Conservation (phyloP, 64 coral and sea anemone species). For the Dendronephthya gigantea region DNA sequence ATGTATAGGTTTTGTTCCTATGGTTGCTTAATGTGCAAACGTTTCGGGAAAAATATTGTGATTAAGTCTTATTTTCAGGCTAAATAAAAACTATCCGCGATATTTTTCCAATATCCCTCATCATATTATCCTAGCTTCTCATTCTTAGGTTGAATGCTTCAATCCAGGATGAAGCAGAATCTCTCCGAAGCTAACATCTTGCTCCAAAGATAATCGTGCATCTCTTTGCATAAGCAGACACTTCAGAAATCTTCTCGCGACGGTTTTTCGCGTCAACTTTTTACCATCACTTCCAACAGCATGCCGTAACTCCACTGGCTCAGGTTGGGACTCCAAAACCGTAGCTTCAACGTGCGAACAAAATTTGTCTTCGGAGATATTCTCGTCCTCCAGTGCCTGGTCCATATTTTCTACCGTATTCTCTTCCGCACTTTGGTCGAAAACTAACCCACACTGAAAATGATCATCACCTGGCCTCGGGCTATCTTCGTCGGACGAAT, state of each 20-base stretch:
- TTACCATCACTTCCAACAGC: not conserved
- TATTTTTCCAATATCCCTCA: not conserved
- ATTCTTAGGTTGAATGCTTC: not conserved
- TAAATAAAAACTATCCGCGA: too few relatives aligned
- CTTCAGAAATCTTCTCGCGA: not conserved
- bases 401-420: not conserved
- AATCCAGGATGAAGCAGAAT: not conserved
- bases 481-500: not conserved
- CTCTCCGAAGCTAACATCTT: not conserved
- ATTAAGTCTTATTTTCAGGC: too few relatives aligned
- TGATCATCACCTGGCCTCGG: not conserved
- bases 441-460: not conserved
- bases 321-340: not conserved
- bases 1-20: too few relatives aligned
- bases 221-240: conserved; percentile 7
- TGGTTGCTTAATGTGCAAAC: too few relatives aligned
- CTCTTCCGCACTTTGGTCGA: not conserved
- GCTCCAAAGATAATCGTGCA: not conserved
- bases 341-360: not conserved
- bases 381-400: not conserved
- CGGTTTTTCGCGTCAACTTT: not conserved
- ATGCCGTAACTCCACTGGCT: not conserved
- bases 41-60: too few relatives aligned
- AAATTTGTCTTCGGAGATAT: not conserved
- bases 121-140: not conserved